Base-by-base conservation (phyloP, 2,113 vertebrate species). In the Formicarius rufipectus region DNA sequence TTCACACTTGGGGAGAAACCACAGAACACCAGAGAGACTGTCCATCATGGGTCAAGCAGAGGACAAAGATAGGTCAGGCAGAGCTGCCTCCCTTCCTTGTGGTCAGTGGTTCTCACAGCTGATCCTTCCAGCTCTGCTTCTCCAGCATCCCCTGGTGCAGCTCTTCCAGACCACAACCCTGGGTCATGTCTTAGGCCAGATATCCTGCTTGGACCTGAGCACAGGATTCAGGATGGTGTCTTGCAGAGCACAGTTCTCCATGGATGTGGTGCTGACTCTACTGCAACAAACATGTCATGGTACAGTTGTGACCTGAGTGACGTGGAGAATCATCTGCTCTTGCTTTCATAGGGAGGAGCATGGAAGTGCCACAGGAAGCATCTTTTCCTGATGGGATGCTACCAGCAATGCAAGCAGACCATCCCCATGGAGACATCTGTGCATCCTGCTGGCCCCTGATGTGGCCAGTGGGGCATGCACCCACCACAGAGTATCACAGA, bases 1-100 rank as follows among this genome's bases (percentile, higher is more conserved):
- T 94, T 82, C 87, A 68, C 82, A 73, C 53, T 87, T 79, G 58
- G 85, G 49, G 24, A 84, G 62, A 91, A 93, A 28, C 84, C 87
- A 89, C 40, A 42, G 39, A 83, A 73, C n/a, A 72, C 40, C 28
- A 69, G 13, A 10, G 72, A 30, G 7, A 84, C 31, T 2, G 10
- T 39, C 22, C 58, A 64, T 73, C 11, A 3, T 12, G 40, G 69
- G n/a, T 83, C 78, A 52, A 52, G 16, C 27, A 53, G 24, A 79
- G 58, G 49, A 82, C 75, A 87, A 85, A 79, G 44, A 27, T 27
- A 79, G 60, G 42, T 20, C 62, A 79, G 77, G 72, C 74, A 47
- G 94, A 91, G 35, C 62, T 72, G 39, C 28, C 31, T 76, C 49
- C 15, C 13, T 63, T 89, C 82, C 47, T 94, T 6, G 5, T 79